A percentile compares a stretch with the other conserved stretches of the same genome.
Evolutionary conservation across 2,888 invertebrate genomes (phyloP).

Genomic region (Caenorhabditis becei): DNA sequence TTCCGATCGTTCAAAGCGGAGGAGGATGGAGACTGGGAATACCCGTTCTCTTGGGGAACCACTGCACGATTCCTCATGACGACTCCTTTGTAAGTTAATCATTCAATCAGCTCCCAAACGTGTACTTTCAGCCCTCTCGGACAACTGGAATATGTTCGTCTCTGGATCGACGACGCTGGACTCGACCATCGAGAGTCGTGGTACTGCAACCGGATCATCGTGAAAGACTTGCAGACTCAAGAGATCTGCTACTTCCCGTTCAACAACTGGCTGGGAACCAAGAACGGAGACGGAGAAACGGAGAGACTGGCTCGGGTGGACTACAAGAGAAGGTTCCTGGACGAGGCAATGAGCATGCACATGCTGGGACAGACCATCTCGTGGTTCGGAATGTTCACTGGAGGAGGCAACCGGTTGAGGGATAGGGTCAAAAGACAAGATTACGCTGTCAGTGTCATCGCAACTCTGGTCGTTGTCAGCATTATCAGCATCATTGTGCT

Average conservation of each 20-base stretch:
- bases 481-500: conserved; percentile 45
- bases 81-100: conserved; percentile 65
- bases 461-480: conserved; percentile 28
- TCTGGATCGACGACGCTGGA: conserved; percentile 72
- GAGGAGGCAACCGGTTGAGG: conserved; percentile 59
- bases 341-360: conserved; percentile 63
- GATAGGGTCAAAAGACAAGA: conserved; percentile 51
- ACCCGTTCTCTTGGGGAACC: conserved; percentile 70
- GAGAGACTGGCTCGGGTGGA: conserved; percentile 61
- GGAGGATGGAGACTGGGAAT: conserved; percentile 49
- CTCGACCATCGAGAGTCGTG: conserved; percentile 70
- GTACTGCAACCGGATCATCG: conserved; percentile 68
- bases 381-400: conserved; percentile 64
- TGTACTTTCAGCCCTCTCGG: conserved; percentile 69
- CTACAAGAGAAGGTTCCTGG: conserved; percentile 37
- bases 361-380: conserved; percentile 59
- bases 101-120: too few relatives aligned
- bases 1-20: conserved; percentile 59
- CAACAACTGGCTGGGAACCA: conserved; percentile 72
- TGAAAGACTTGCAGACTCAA: conserved; percentile 69
- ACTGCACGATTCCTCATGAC: conserved; percentile 71
- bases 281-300: conserved; percentile 72
- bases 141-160: conserved; percentile 62
- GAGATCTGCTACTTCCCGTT: conserved; percentile 69
- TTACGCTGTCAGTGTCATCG: conserved; percentile 17